Conservation (phyloP, 2,113 vertebrate genomes). For the Hemicordylus capensis region DNA sequence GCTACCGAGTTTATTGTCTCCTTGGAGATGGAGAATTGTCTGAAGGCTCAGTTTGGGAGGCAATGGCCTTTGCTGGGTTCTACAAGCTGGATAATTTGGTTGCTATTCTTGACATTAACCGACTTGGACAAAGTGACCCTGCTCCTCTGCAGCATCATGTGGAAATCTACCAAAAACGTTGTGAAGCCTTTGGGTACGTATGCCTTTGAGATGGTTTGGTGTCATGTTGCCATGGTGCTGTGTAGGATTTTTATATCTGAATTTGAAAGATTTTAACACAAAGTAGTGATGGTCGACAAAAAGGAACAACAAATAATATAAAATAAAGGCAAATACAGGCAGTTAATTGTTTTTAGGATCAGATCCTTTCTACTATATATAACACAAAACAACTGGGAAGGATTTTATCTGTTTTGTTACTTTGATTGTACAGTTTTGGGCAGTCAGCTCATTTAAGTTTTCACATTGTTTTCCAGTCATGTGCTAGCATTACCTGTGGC, state of each 20-base stretch:
- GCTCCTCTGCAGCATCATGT: slow-evolving; percentile 92
- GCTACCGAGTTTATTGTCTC: slow-evolving; percentile 91
- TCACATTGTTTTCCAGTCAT: background rate
- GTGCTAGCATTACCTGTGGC: background rate
- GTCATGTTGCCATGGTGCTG: background rate
- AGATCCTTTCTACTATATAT: background rate
- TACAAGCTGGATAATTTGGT: slow-evolving; percentile 95
- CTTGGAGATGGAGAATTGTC: slow-evolving; percentile 94
- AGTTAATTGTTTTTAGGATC: background rate
- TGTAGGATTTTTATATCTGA: slow-evolving; percentile 3
- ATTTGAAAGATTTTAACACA: background rate
- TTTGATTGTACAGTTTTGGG: no score
- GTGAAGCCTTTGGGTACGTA: slow-evolving; percentile 92
- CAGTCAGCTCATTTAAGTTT: background rate
- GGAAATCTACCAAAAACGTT: slow-evolving; percentile 94
- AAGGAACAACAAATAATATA: background rate
- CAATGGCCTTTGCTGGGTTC: slow-evolving; percentile 94
- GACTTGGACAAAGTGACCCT: slow-evolving; percentile 93
- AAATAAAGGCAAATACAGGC: background rate
- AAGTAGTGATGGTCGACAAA: background rate
- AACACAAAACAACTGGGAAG: background rate
- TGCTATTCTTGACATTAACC: slow-evolving; percentile 94
- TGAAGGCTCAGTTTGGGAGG: slow-evolving; percentile 95
- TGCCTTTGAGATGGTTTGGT: background rate
- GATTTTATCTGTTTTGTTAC: background rate